phyloP scores from a whole-genome alignment of 2,797 vertebrate genomes.

The Epinephelus coioides region DNA sequence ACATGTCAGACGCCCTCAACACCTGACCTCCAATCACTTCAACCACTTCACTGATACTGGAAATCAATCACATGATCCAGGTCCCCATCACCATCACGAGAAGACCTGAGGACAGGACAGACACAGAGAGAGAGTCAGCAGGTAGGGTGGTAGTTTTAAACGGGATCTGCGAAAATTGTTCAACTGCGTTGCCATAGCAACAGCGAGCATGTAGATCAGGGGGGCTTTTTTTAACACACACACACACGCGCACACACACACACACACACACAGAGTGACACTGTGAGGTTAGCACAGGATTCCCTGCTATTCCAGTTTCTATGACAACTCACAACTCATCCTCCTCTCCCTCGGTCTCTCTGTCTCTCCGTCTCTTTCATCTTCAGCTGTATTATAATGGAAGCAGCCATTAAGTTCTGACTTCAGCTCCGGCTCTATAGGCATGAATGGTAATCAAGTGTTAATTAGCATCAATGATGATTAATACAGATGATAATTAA shows the following conservation, averaged over 20 bases:
- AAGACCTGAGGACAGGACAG: too few relatives aligned
- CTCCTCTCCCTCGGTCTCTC: slow-evolving; percentile 36
- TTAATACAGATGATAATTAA: slow-evolving; percentile 50
- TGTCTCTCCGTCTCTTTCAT: slow-evolving; percentile 37
- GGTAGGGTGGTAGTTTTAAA: background rate
- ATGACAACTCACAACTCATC: slow-evolving; percentile 78
- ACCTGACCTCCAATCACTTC: too few relatives aligned
- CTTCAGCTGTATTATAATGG: slow-evolving; percentile 39
- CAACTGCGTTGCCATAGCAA: slow-evolving; percentile 73
- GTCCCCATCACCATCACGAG: background rate
- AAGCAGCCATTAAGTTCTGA: slow-evolving; percentile 58
- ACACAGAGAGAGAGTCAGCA: background rate
- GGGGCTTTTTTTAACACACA: slow-evolving; percentile 66
- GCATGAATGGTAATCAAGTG: slow-evolving; percentile 27
- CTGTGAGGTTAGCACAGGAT: slow-evolving; percentile 81
- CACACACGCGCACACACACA: slow-evolving; percentile 44
- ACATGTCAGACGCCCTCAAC: background rate
- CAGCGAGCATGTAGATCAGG: slow-evolving; percentile 74
- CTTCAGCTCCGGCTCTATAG: slow-evolving; percentile 30
- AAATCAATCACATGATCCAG: background rate
- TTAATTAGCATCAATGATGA: slow-evolving; percentile 47
- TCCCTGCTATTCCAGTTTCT: slow-evolving; percentile 83
- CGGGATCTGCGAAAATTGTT: slow-evolving; percentile 15
- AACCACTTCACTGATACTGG: background rate
- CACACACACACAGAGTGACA: slow-evolving; percentile 56